phyloP scores from a whole-genome alignment of 1,140 invertebrate species.

The Myzus persicae region DNA sequence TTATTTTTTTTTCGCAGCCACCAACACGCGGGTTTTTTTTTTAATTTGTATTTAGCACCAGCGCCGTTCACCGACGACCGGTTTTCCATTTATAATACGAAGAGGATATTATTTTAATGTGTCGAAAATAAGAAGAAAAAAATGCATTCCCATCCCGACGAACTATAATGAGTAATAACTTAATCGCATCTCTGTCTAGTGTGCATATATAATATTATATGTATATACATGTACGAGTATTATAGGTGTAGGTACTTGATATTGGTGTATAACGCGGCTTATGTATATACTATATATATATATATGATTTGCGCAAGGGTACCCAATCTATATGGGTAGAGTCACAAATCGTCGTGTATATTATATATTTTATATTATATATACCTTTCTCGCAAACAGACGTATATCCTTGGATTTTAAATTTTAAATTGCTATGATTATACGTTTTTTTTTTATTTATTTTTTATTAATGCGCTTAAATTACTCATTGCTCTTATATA shows the following conservation, averaged over 20 bases:
- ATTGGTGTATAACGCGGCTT: not conserved
- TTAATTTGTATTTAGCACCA: not conserved
- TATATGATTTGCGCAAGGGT: not conserved
- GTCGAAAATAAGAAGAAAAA: not conserved
- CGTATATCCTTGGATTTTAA: not conserved
- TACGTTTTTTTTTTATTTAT: not conserved
- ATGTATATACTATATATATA: too few species aligned
- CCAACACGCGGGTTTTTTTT: not conserved
- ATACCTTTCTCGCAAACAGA: not conserved
- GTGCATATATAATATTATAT: not conserved
- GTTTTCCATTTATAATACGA: not conserved
- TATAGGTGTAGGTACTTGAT: not conserved
- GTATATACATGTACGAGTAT: not conserved
- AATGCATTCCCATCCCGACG: not conserved
- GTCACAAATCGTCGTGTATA: not conserved
- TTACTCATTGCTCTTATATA: not conserved
- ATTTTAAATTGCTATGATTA: conserved; percentile 7
- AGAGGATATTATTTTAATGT: not conserved
- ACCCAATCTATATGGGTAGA: not conserved
- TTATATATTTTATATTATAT: not conserved
- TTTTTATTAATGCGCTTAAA: not conserved
- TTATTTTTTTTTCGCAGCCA: not conserved
- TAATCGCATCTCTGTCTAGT: not conserved
- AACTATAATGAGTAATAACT: conserved; percentile 17
- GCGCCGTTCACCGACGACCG: not conserved